Base-by-base conservation (phyloP, 2,888 invertebrate species). In the Pegoplata infirma region DNA sequence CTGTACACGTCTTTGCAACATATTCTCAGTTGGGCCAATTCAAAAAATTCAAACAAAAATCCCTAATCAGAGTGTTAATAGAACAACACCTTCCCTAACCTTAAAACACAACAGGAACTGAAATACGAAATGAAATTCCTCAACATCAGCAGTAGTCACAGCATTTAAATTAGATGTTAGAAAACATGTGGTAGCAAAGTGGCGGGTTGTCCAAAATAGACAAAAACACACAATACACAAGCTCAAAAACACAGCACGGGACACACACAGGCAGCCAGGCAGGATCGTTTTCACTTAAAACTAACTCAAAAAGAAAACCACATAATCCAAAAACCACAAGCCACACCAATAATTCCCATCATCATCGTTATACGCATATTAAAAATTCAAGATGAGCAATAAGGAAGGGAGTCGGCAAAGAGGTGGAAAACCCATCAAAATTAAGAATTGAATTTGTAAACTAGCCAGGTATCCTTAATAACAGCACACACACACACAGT, bases 31-130 rank as follows among this genome's bases (percentile, higher is more conserved):
- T 71, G 59, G 49, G 47, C 44, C 75, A 75, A 72, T 71, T 63
- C 46, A 61, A n/a, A n/a, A n/a, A 66, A 67, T 46, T 63, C 71
- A 72, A 63, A 67, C 75, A 63, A 67, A 75, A 72, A 72, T 72
- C 67, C 71, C 67, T 72, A 63, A 79, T 75, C 71, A 75, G 67
- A 75, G 75, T 79, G 75, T 66, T 75, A 79, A 79, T 79, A 66
- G 71, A 71, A 75, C 71, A 58, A 72, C 79, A 75, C 79, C 74
- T 79, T 67, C 53, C 40, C 36, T 53, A 36, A 55, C 64, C 73
- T 51, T 68, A 63, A 74, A 74, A 74, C 74, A 63, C 64, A 25
- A 63, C 61, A 68, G 58, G 46, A 73, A 73, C 25, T 63, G 49
- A 73, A n/a, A n/a, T n/a, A n/a, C n/a, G n/a, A n/a, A 73, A 36